Conservation (phyloP, 2,797 vertebrate species). For the Typhlichthys subterraneus region DNA sequence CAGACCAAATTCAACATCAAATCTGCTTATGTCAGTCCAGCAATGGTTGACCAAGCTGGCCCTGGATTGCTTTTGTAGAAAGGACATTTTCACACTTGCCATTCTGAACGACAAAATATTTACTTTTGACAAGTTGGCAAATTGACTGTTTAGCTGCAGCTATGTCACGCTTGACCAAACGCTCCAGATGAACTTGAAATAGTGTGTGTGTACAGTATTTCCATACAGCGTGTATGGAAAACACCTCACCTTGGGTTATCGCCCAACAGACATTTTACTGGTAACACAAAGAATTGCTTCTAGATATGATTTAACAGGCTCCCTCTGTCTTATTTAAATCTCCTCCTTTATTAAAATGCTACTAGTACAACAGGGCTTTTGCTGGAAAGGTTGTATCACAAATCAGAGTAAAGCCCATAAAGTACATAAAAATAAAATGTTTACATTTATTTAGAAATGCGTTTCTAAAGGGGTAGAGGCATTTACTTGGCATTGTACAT, state of each 20-base stretch:
- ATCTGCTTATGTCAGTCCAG: no score
- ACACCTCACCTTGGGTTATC: slow-evolving; percentile 45
- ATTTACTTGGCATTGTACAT: slow-evolving; percentile 44
- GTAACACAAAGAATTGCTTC: slow-evolving; percentile 41
- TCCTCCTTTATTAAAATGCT: slow-evolving; percentile 32
- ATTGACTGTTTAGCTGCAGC: slow-evolving; percentile 25
- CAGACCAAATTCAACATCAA: no score
- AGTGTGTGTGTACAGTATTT: slow-evolving; percentile 32
- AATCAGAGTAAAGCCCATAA: slow-evolving; percentile 29
- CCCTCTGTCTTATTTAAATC: slow-evolving; percentile 41
- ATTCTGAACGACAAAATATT: slow-evolving; percentile 29
- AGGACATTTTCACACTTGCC: background rate
- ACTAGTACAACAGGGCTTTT: slow-evolving; percentile 26
- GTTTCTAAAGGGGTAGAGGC: slow-evolving; percentile 25
- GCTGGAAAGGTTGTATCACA: slow-evolving; percentile 42
- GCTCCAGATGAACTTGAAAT: slow-evolving; percentile 40
- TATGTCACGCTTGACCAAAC: slow-evolving; percentile 16
- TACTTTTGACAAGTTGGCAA: slow-evolving; percentile 11
- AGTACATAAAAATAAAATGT: slow-evolving; percentile 1
- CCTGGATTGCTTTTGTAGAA: background rate
- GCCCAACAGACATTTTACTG: slow-evolving; percentile 28
- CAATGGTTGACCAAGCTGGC: background rate
- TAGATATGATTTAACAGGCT: slow-evolving; percentile 34
- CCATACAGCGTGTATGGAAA: slow-evolving; percentile 3
- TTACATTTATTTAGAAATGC: slow-evolving; percentile 28